Evolutionary conservation across 2,888 invertebrate species (phyloP), one percentile per base, ranked within the genome.

Genomic region (Ophion costatus): DNA sequence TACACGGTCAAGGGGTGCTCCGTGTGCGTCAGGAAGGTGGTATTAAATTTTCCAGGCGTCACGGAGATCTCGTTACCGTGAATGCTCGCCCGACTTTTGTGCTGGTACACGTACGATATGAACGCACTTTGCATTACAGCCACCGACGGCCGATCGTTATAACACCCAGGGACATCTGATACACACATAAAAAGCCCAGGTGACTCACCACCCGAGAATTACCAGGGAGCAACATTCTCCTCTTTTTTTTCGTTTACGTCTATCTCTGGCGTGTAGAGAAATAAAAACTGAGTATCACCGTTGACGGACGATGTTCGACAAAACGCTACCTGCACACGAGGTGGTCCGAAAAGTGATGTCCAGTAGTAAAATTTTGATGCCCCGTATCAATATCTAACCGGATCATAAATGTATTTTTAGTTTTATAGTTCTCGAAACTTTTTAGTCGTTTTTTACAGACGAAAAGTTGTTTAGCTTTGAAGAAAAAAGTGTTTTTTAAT

Each of bases 41-140:
- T 57, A 80, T 83, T 80, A 76, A 45, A 73, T 80, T 83, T 73
- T 80, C 71, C 59, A 57, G 66, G 56, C 83, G 83, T 80, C 80
- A 83, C 83, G 83, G 80, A 66, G 80, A 83, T 83, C 83, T 80
- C 71, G 76, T 83, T 83, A 83, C 83, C 70, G 67, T 6, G 75
- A 56, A 74, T 76, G 57, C 59, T 42, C 59, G 70, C 63, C 42
- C 45, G 64, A 71, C 63, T 29, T 63, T 66, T 57, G 64, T 66
- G 75, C 70, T 29, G 14, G 20, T 20, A 66, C 2, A 56, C 38
- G 56, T 51, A 73, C 51, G 10, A 71, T 69, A 75, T 24, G 20
- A 66, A 38, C 45, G 61, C 42, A n/a, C 42, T 59, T 73, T 71
- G 51, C 59, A n/a, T 42, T 79, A 64, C 69, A 69, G 69, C 63